Percentiles rank a stretch among this genome's conserved stretches.
Conservation (phyloP, 2,113 vertebrate genomes). For the Tautogolabrus adspersus region DNA sequence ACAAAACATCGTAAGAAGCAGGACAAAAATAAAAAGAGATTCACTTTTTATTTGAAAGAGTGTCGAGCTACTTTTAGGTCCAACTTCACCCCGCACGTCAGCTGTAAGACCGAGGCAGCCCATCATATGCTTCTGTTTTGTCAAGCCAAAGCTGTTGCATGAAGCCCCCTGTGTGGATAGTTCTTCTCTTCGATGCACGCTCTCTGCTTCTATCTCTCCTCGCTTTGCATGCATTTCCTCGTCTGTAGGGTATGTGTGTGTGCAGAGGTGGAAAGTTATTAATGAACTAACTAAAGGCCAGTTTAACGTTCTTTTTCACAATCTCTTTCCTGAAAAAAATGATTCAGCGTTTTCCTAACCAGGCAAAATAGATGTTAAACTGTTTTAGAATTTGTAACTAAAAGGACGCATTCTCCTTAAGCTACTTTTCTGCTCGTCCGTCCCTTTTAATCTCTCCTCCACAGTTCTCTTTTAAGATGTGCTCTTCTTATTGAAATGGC, state of each 20-base stretch:
- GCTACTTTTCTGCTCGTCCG: too few species aligned
- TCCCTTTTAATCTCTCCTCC: too few species aligned
- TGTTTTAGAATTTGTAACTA: too few species aligned
- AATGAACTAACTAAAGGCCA: not conserved
- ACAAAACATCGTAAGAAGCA: not conserved
- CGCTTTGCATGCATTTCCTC: constrained; percentile 85
- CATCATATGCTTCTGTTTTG: constrained; percentile 3
- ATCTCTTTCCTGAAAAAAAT: too few species aligned
- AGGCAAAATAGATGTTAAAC: too few species aligned
- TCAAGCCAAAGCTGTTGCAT: not conserved
- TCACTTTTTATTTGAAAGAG: not conserved
- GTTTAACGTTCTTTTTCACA: too few species aligned
- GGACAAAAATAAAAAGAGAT: not conserved
- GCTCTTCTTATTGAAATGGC: too few species aligned
- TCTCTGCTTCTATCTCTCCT: constrained; percentile 30
- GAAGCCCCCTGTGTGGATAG: constrained; percentile 5
- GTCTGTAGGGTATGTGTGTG: constrained; percentile 1
- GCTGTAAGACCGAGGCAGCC: not conserved
- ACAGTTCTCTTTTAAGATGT: too few species aligned
- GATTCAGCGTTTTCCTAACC: too few species aligned
- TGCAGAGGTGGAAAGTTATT: constrained; percentile 65
- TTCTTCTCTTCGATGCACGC: constrained; percentile 80
- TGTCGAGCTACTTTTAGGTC: not conserved
- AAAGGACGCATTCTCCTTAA: too few species aligned
- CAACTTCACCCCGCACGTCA: not conserved